Base-by-base conservation (phyloP, 2,888 invertebrate species). In the Eupithecia pulchellata region DNA sequence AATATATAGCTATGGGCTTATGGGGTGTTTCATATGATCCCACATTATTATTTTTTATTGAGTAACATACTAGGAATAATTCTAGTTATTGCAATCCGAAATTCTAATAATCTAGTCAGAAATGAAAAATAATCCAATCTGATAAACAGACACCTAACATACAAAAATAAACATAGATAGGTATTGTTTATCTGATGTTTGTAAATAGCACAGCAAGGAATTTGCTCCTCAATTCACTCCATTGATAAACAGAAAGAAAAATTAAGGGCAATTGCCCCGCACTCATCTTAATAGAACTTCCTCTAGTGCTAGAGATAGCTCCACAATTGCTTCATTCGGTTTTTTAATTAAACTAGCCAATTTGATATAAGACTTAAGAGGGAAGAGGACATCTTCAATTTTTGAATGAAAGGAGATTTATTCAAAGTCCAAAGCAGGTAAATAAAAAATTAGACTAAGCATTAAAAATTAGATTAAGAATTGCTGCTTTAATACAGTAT, bases 231-330 rank as follows among this genome's bases (percentile, higher is more conserved):
- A 74, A 72, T 72, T 72, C 64, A 63, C 67, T 64, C 36, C 66
- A 61, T 71, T 73, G 74, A 72, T 75, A 86, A 86, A 86, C 84
- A 85, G 79, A 81, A 83, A 84, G 84, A 83, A 87, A 88, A 91
- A 93, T 93, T 93, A 91, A 89, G 91, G 90, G 82, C 92, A 93
- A 92, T 92, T 88, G 89, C 84, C 84, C 79, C 78, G 82, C 87
- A 84, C 86, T 85, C 83, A 79, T 86, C 89, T 88, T 91, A 92
- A 92, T 91, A 86, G 90, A 86, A 93, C 93, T 90, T 93, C 93
- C 93, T 77, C 66, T 74, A 72, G 69, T 60, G 64, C 78, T 81
- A 83, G 79, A 83, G 77, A 77, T 81, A 78, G 78, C 75, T 20
- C 84, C 82, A 84, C 76, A 84, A 86, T 84, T 85, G 81, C 66